Conservation (phyloP, 2,797 vertebrate genomes). For the Fringilla coelebs region DNA sequence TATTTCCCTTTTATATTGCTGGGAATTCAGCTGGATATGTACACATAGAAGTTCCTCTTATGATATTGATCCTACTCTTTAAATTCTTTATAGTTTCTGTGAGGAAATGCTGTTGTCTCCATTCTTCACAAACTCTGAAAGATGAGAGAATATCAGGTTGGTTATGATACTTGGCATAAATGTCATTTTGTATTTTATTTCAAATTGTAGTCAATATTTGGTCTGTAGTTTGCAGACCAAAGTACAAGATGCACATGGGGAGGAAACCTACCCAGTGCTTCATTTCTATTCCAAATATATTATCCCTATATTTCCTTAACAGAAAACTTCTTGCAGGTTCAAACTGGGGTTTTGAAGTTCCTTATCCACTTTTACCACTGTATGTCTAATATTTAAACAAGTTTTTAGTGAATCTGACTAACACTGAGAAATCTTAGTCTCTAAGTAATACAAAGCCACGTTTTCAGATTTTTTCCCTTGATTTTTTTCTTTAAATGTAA, state of each 20-base stretch:
- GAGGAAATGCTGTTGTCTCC: not conserved
- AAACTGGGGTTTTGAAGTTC: not conserved
- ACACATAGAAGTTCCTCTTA: not conserved
- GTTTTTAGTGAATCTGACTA: not conserved
- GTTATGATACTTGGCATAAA: not conserved
- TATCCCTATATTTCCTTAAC: not conserved
- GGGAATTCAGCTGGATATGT: not conserved
- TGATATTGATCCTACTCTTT: not conserved
- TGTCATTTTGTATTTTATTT: not conserved
- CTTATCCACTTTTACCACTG: not conserved
- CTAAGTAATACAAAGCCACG: not conserved
- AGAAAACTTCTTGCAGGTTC: constrained; percentile 7
- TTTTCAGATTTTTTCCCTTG: not conserved
- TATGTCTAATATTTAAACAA: not conserved
- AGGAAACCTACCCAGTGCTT: not conserved
- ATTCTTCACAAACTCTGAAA: not conserved
- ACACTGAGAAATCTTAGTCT: not conserved
- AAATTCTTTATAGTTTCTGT: not conserved
- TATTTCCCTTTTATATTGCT: not conserved
- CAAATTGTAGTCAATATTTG: not conserved
- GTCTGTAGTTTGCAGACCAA: not conserved
- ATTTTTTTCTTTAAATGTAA: not conserved
- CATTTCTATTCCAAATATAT: not conserved
- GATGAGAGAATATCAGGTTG: not conserved
- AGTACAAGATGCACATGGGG: not conserved